Base-by-base conservation (phyloP, 2,888 invertebrate genomes). In the Nymphalis urticae region DNA sequence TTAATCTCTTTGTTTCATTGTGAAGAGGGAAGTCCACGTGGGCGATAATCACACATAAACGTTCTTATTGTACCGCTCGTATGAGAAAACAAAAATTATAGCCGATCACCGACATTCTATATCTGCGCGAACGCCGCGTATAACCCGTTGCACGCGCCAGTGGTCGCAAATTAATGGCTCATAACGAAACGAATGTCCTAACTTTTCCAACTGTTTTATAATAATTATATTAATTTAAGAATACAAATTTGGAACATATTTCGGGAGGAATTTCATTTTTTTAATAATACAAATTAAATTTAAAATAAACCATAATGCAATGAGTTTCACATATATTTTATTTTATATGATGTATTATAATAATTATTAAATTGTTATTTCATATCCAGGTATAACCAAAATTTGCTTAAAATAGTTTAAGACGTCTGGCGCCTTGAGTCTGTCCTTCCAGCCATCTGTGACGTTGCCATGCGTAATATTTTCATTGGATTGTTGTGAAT, bases 91-190 rank as follows among this genome's bases (percentile, higher is more conserved):
- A 92, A 92, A 92, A 92, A 92, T 92, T 92, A 92, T 92, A 92
- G 92, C 80, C 91, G 91, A 92, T 92, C 92, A 89, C 91, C 88
- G 87, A 83, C 87, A 84, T 87, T 90, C 92, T 92, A 92, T 90
- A 90, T 90, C 86, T 83, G 90, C 82, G 77, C 85, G 79, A 78
- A 81, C 85, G 83, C 82, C 79, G 82, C 79, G 87, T 92, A 92
- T 92, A 92, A 91, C 92, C 83, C 92, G 92, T 92, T 92, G 92
- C 92, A 90, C 88, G 90, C 88, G 86, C 85, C 89, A 89, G 86
- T 84, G 81, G 86, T 86, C 80, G 82, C 84, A 86, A 87, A 88
- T 87, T 84, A 79, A 79, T 82, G 85, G 84, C 81, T 79, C 79
- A 78, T 80, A 74, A 70, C 72, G 73, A 75, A 74, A 75, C 59